Evolutionary conservation across 2,797 vertebrate species (phyloP), one percentile per base, ranked within the genome.

Genomic region (Karalla daura): DNA sequence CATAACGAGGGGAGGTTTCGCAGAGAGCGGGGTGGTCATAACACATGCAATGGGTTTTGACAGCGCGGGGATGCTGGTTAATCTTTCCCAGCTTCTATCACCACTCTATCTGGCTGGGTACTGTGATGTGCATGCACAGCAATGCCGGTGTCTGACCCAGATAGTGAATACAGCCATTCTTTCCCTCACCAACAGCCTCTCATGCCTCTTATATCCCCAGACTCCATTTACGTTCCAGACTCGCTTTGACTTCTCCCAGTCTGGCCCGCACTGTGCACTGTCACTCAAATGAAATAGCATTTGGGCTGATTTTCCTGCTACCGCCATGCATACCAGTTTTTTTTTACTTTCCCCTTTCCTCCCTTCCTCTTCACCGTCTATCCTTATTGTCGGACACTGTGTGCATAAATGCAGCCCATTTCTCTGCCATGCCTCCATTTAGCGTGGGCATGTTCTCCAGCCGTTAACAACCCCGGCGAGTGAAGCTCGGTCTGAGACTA

Each of bases 21-120:
- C 50, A 28, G 62, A 77, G 76, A 85, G 79, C 68, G 74, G 59
- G 69, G 68, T 70, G 86, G 76, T 86, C 84, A 89, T 77, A 89
- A 88, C 86, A 86, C 71, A 85, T 66, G 69, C 71, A 81, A 90
- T 86, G 15, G 40, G 36, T 74, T 82, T 69, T 83, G 88, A 83
- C 85, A 88, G 75, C 27, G 23, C 63, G 23, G 45, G 78, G 86
- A 84, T 86, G 78, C n/a, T 63, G 74, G 78, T 84, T 89, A 86
- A 89, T 88, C 73, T 81, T 51, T 63, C 70, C 59, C 64, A 65
- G 71, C 72, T 67, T 78, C 71, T 86, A 89, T 91, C 85, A 70
- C 55, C 72, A 63, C 86, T 91, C 85, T 82, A 88, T 91, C 89
- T 85, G 80, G 49, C 55, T 5, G 43, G 85, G 68, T 70, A 65